Evolutionary conservation across 2,888 invertebrate genomes (phyloP), one percentile per base, ranked within the genome.

Genomic region (Copidosoma aretas): DNA sequence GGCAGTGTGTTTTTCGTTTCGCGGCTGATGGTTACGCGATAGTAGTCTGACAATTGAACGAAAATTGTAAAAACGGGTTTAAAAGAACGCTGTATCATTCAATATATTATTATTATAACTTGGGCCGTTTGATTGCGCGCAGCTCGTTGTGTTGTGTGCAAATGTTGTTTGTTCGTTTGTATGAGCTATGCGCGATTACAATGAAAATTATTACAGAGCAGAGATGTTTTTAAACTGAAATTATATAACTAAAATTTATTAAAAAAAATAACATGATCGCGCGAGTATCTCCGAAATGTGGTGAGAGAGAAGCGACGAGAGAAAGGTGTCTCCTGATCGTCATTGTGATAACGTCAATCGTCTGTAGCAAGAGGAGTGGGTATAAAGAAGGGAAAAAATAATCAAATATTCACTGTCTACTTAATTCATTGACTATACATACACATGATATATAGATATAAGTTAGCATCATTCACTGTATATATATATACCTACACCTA

Each of bases 321-420:
- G 22, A 43, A 39, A 64, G 54, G 49, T 73, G 74, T 64, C 74
- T 72, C 75, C 76, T 72, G 79, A 82, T 82, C 80, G 80, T 83
- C 79, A 81, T 81, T 83, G 83, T 83, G 83, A 82, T 83, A 80
- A 81, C 79, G 78, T 83, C 80, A 62, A 63, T 65, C 77, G 77
- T 80, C 65, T 82, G 80, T 78, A 79, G 78, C 76, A 76, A 75
- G 72, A 75, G 74, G 76, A 2, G 43, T 12, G 17, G 3, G 12
- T 12, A 14, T 8, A 14, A 46, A 46, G 12, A 15, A 46, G 12
- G 46, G 57, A 64, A 41, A 43, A 32, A 32, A 59, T 10, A 59
- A 61, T 15, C 51, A 67, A 32, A 59, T 19, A 39, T 21, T 57
- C 59, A 70, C 65, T 61, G 46, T 70, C 79, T 83, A 82, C 82